Base-by-base conservation (phyloP, 2,888 invertebrate genomes). In the Spodoptera littoralis region DNA sequence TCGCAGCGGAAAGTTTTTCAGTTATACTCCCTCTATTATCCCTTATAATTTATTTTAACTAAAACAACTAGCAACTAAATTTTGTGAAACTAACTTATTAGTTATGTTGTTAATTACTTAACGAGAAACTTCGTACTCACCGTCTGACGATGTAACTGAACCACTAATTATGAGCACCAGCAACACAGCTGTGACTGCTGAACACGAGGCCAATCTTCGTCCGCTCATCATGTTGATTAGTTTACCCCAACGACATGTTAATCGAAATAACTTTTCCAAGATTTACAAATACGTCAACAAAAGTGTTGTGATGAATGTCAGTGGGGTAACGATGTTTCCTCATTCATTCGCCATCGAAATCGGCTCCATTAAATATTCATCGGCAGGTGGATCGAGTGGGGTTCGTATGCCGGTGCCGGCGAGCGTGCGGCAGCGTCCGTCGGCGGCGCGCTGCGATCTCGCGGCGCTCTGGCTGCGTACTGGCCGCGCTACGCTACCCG, bases 351-450 rank as follows among this genome's bases (percentile, higher is more conserved):
- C 82, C 83, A 86, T 86, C 82, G 88, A 84, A 88, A 88, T 90
- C 86, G 86, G 84, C 79, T 85, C 85, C 85, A 90, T 92, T 91
- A 92, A 92, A 92, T 92, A 93, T 93, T 92, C 92, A 89, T 89
- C 79, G 83, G 82, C 83, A 84, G 85, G 87, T 88, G 89, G 87
- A 85, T 86, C 85, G 87, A 86, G 85, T 84, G 86, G 82, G 84
- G 85, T 83, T 81, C 53, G 80, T 79, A 82, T 77, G 79, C 80
- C 80, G 77, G 67, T 69, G 73, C 81, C 76, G 81, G 72, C 74
- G 83, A 70, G 81, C 74, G 80, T 60, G 65, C 77, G 79, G 80
- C 77, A 79, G 80, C 76, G 82, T 84, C 81, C 85, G 88, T 82
- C 82, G 84, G 49, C 52, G 49, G 67, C 60, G 65, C 77, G 81